These are phyloP conservation scores for Itoplectis maculator DNA, from an alignment of 2,888 invertebrate species.

Conservation along the genomic window DNA sequence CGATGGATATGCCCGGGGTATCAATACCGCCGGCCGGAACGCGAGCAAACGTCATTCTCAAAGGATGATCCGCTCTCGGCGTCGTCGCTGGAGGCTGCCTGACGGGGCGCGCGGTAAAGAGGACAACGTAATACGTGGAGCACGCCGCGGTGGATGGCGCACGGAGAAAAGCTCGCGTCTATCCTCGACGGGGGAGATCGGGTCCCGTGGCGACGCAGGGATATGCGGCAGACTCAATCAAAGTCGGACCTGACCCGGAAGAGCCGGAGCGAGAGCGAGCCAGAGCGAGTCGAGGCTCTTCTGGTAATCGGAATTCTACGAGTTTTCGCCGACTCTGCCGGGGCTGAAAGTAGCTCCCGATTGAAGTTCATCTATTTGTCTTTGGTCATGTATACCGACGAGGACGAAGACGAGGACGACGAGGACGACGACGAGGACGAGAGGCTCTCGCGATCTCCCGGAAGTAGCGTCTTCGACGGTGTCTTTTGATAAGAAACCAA, in stretches of 20 bases:
- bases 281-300: slow-evolving; percentile 27
- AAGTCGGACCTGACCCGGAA: slow-evolving; percentile 60
- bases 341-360: slow-evolving; percentile 49
- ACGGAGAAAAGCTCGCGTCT: slow-evolving; percentile 18
- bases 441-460: background rate
- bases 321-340: slow-evolving; percentile 47
- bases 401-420: too few species aligned
- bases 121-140: slow-evolving; percentile 37
- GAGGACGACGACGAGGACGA: background rate
- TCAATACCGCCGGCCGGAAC: slow-evolving; percentile 24
- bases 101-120: slow-evolving; percentile 16
- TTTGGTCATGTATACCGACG: slow-evolving; percentile 5
- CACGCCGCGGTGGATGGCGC: too few species aligned
- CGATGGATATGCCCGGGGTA: slow-evolving; percentile 15
- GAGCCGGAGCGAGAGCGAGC: too few species aligned
- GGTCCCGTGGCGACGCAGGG: slow-evolving; percentile 64
- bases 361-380: slow-evolving; percentile 50
- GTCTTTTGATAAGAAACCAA: slow-evolving; percentile 23
- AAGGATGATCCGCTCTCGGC: slow-evolving; percentile 52
- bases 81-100: slow-evolving; percentile 36
- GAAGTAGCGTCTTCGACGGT: slow-evolving; percentile 22
- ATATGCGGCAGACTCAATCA: slow-evolving; percentile 60
- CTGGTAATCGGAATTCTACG: slow-evolving; percentile 45
- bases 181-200: slow-evolving; percentile 11
- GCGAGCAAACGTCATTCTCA: slow-evolving; percentile 46